Conservation (phyloP, 2,888 invertebrate genomes). For the Aphidius colemani region DNA sequence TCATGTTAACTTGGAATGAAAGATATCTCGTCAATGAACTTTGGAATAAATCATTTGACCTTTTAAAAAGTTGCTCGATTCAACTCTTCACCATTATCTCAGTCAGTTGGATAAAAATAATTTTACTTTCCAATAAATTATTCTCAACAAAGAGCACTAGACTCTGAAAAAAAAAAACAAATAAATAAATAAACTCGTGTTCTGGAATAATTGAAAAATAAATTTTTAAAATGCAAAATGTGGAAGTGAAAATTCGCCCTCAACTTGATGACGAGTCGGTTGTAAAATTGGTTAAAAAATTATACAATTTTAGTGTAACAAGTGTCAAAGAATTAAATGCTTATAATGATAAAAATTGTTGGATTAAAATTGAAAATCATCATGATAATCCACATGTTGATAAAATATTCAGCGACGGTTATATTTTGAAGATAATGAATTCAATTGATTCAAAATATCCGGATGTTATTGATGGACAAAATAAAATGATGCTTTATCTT, state of each 20-base stretch:
- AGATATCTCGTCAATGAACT: too few species aligned
- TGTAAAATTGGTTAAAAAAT: constrained; percentile 62
- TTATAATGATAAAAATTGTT: constrained; percentile 81
- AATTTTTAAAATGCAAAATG: neutral
- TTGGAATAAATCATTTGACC: too few species aligned
- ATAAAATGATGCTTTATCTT: constrained; percentile 73
- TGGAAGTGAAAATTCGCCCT: constrained; percentile 63
- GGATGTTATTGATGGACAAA: constrained; percentile 75
- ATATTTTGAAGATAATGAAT: constrained; percentile 84
- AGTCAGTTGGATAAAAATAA: too few species aligned
- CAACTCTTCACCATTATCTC: too few species aligned
- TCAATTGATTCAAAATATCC: constrained; percentile 76
- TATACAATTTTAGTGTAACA: constrained; percentile 69
- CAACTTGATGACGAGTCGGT: constrained; percentile 63
- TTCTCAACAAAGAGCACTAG: neutral
- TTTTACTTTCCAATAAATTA: neutral
- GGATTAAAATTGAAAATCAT: constrained; percentile 66
- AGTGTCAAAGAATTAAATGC: constrained; percentile 70
- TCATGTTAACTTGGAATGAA: too few species aligned
- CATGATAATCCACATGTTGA: constrained; percentile 68
- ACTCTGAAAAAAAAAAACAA: neutral
- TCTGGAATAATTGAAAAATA: neutral
- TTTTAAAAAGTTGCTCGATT: too few species aligned
- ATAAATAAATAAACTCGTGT: neutral
- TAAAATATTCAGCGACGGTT: constrained; percentile 66